These are phyloP conservation scores for Oreamnos americanus DNA, from an alignment of 2,113 vertebrate genomes.

Conservation along the genomic window DNA sequence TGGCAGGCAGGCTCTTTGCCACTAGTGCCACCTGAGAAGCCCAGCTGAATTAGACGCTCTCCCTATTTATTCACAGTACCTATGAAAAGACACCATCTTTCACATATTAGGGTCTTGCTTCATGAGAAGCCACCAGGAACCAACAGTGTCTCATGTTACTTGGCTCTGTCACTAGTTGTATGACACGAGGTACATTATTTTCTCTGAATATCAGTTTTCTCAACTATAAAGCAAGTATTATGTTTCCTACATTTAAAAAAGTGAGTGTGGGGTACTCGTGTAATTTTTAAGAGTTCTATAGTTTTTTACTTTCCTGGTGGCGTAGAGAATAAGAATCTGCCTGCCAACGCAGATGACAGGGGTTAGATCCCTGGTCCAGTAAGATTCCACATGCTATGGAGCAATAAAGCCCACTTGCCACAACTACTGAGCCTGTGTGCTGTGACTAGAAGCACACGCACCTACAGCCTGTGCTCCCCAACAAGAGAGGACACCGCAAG, in stretches of 20 bases:
- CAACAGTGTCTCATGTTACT: background rate
- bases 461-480: background rate
- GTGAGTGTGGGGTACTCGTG: background rate
- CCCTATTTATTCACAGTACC: background rate
- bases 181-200: background rate
- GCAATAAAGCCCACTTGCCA: background rate
- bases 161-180: background rate
- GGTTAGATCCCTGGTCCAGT: background rate
- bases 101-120: background rate
- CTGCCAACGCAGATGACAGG: background rate
- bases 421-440: background rate
- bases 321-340: background rate
- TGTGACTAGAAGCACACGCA: fast-evolving
- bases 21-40: background rate
- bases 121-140: background rate
- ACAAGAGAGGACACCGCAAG: fast-evolving
- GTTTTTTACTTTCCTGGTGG: background rate
- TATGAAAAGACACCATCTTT: background rate
- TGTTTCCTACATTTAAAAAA: background rate
- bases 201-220: background rate
- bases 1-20: background rate
- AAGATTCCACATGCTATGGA: background rate
- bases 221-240: background rate
- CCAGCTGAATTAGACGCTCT: background rate
- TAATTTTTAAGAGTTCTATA: background rate